These are phyloP conservation scores for Drosophila subquinaria DNA, from an alignment of 2,888 invertebrate genomes.

Conservation along the genomic window DNA sequence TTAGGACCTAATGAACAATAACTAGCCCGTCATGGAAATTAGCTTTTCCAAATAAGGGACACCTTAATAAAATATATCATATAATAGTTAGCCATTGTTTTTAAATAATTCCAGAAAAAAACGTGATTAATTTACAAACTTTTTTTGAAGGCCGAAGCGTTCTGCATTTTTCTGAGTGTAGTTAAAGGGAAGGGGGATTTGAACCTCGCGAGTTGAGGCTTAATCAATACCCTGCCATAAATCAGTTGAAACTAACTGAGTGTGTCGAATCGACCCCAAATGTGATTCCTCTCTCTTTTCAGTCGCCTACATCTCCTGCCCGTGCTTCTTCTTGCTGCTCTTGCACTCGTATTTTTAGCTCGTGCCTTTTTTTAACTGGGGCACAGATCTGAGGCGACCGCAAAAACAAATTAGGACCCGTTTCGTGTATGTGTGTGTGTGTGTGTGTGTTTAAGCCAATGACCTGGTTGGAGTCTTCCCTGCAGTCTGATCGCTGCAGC, in stretches of 20 bases:
- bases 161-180: too few species aligned
- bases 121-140: too few species aligned
- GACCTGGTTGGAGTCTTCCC: slow-evolving; percentile 48
- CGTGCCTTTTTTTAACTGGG: slow-evolving; percentile 56
- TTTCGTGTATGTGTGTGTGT: slow-evolving; percentile 22
- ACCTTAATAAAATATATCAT: too few species aligned
- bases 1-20: too few species aligned
- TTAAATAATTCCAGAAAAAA: too few species aligned
- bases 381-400: slow-evolving; percentile 48
- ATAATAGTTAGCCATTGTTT: too few species aligned
- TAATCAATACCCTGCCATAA: slow-evolving; percentile 70
- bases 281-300: neutral
- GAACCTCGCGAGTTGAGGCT: slow-evolving; percentile 16
- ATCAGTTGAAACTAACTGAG: slow-evolving; percentile 64
- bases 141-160: too few species aligned
- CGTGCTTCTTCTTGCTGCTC: slow-evolving; percentile 3
- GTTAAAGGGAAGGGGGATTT: neutral
- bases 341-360: slow-evolving; percentile 29
- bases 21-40: too few species aligned
- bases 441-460: slow-evolving; percentile 57
- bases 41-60: too few species aligned
- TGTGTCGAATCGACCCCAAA: slow-evolving; percentile 34
- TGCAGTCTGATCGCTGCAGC: slow-evolving; percentile 28
- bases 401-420: slow-evolving; percentile 63
- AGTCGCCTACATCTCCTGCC: neutral